phyloP scores from a whole-genome alignment of 2,113 vertebrate species.

The Argyrosomus japonicus region DNA sequence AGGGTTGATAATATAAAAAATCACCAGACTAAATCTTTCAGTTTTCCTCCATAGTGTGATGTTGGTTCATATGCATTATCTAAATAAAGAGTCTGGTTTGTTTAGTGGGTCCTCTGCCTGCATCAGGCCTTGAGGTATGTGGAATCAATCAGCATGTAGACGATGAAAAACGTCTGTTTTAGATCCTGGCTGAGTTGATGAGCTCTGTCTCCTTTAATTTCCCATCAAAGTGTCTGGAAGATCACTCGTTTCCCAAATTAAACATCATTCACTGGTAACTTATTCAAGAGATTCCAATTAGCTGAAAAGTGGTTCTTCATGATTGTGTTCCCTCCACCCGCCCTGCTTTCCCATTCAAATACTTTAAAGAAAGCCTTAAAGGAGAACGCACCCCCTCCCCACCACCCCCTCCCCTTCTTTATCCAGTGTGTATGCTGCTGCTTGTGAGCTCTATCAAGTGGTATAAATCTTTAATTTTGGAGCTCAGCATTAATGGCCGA shows the following conservation, averaged over 20 bases:
- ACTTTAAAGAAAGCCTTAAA: conserved; percentile 84
- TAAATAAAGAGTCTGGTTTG: neutral
- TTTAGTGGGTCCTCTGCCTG: neutral
- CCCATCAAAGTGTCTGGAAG: conserved; percentile 90
- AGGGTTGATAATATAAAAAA: neutral
- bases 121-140: conserved; percentile 16
- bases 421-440: conserved; percentile 69
- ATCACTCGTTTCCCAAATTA: conserved; percentile 91
- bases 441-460: conserved; percentile 84
- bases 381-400: conserved; percentile 66
- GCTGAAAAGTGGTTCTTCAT: conserved; percentile 88
- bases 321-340: conserved; percentile 83
- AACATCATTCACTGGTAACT: conserved; percentile 92
- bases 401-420: conserved; percentile 40
- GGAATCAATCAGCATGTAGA: conserved; percentile 47
- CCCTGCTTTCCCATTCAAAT: conserved; percentile 78
- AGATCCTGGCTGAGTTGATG: conserved; percentile 76
- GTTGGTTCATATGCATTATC: neutral
- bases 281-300: conserved; percentile 93
- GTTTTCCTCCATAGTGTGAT: neutral
- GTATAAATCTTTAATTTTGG: conserved; percentile 95
- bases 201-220: conserved; percentile 90
- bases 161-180: conserved; percentile 15
- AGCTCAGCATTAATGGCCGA: conserved; percentile 88
- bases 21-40: neutral